Evolutionary conservation across 2,797 vertebrate genomes (phyloP).

Genomic region (Protosalanx chinensis): DNA sequence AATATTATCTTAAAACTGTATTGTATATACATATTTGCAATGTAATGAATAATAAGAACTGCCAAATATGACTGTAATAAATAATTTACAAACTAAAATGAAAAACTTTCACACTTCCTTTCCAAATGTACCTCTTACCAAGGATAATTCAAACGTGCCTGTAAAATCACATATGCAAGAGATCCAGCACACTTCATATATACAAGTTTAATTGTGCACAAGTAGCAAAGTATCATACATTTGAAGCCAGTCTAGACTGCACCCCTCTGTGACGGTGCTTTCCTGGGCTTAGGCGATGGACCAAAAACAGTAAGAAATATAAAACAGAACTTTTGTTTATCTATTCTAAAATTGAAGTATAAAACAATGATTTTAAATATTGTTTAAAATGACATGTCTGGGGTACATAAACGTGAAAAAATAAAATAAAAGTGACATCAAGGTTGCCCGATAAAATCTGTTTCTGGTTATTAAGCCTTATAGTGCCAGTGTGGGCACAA

Average conservation of each 20-base stretch:
- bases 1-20: no score
- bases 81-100: no score
- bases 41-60: no score
- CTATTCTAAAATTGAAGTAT: slow-evolving; percentile 4
- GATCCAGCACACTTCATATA: slow-evolving; percentile 26
- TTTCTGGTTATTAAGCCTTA: background rate
- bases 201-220: slow-evolving; percentile 62
- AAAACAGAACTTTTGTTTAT: background rate
- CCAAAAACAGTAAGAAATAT: slow-evolving; percentile 7
- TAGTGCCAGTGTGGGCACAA: background rate
- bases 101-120: no score
- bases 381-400: slow-evolving; percentile 12
- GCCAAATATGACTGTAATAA: no score
- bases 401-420: slow-evolving; percentile 13
- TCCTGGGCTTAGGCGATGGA: background rate
- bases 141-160: no score
- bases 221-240: slow-evolving; percentile 40
- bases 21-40: no score
- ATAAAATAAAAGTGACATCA: background rate
- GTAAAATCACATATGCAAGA: background rate
- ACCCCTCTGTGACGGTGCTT: slow-evolving; percentile 10
- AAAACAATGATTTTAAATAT: slow-evolving; percentile 22
- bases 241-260: slow-evolving; percentile 28
- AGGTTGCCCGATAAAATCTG: background rate
- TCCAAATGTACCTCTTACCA: no score